Conservation (phyloP, 1,140 invertebrate genomes). For the Eupeodes corollae region DNA sequence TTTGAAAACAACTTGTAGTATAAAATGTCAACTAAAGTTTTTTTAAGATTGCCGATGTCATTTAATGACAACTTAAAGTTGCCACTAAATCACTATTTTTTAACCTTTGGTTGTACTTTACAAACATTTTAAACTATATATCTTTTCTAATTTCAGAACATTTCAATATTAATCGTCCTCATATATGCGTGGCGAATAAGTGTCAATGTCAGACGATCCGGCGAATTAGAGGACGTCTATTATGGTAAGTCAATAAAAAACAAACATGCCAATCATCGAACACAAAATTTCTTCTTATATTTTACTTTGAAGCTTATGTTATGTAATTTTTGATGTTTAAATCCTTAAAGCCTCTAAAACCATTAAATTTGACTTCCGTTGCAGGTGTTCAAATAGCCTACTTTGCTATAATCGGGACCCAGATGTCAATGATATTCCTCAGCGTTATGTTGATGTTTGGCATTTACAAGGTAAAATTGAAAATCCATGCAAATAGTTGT, state of each 20-base stretch:
- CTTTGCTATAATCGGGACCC: constrained; percentile 59
- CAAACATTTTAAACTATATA: too few relatives aligned
- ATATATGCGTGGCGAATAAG: constrained; percentile 59
- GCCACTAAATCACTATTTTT: too few relatives aligned
- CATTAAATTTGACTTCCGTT: constrained; percentile 16
- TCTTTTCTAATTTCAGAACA: constrained; percentile 45
- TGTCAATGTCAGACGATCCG: constrained; percentile 52
- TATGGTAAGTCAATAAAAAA: constrained; percentile 46
- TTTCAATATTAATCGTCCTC: constrained; percentile 55
- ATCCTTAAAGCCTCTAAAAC: too few relatives aligned
- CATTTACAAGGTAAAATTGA: constrained; percentile 52
- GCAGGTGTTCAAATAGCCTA: constrained; percentile 64
- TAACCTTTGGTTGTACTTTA: too few relatives aligned
- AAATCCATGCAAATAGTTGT: neutral
- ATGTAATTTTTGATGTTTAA: too few relatives aligned
- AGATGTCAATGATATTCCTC: constrained; percentile 57
- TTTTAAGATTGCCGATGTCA: too few relatives aligned
- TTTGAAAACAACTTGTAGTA: too few relatives aligned
- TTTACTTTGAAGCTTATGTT: too few relatives aligned
- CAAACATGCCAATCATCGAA: constrained; percentile 12
- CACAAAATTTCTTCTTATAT: too few relatives aligned
- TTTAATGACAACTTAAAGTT: too few relatives aligned
- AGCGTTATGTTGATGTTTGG: constrained; percentile 56
- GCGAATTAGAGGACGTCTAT: constrained; percentile 56
- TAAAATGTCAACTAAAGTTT: too few relatives aligned